Percentiles rank a stretch among this genome's conserved stretches.
phyloP scores from a whole-genome alignment of 2,797 vertebrate genomes.

The Chromobotia macracanthus region DNA sequence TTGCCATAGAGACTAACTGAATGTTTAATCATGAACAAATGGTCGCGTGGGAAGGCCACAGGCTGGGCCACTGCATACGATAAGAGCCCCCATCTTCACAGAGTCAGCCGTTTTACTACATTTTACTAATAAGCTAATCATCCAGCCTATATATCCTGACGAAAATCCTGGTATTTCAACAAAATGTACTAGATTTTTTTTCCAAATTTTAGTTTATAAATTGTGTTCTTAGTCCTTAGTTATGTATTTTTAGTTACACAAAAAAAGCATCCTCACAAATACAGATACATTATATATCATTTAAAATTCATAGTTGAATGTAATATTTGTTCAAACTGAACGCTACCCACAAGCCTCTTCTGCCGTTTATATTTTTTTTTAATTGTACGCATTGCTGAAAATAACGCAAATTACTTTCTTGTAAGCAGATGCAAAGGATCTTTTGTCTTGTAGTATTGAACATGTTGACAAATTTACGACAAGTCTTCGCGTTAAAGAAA shows the following conservation, averaged over 20 bases:
- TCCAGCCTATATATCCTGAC: neutral
- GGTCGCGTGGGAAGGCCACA: constrained; percentile 56
- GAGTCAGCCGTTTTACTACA: constrained; percentile 49
- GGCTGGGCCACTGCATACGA: constrained; percentile 41
- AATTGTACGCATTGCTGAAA: too few species aligned
- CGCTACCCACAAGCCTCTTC: too few species aligned
- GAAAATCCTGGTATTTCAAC: too few species aligned
- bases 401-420: too few species aligned
- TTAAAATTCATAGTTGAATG: too few species aligned
- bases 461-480: neutral
- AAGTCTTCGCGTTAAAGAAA: neutral
- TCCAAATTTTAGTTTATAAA: neutral
- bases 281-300: too few species aligned
- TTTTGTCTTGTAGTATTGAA: neutral
- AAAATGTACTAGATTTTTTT: neutral
- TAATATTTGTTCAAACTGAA: too few species aligned
- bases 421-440: neutral
- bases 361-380: too few species aligned
- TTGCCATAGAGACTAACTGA: constrained; percentile 26
- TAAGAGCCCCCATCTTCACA: constrained; percentile 48
- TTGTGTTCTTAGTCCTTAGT: too few species aligned
- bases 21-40: constrained; percentile 39
- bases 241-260: too few species aligned
- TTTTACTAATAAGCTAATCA: neutral
- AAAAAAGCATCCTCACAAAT: too few species aligned